Base-by-base conservation (phyloP, 2,888 invertebrate species). In the Brachyptera risi region DNA sequence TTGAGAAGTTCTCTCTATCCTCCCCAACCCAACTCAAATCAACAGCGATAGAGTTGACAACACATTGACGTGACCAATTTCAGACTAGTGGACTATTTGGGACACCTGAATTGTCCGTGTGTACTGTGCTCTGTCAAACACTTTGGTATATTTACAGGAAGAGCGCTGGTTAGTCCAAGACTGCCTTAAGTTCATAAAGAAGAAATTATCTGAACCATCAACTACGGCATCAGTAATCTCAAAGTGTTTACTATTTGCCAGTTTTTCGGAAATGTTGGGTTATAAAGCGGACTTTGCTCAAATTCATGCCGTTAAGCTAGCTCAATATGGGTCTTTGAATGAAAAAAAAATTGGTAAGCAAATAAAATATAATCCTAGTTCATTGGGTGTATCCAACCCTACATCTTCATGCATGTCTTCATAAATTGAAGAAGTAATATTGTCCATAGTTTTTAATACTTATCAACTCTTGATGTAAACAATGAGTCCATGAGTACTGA, bases 221-320 rank as follows among this genome's bases (percentile, higher is more conserved):
- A 47, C 27, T n/a, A 58, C 44, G 13, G 24, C 62, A 37, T 40
- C 59, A 23, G 60, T 50, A 26, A 49, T 65, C 3, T 37, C 59
- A 37, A 59, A 62, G 47, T 64, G 65, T 49, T 58, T 67, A 27
- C 56, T 64, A 7, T 67, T 67, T 60, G 63, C 61, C 17, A 60
- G 65, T 11, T 65, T 65, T 60, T 56, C 65, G 1, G 65, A 67
- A 50, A 59, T 62, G 31, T 38, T 60, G 17, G 67, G 67, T 1
- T 65, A 65, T 23, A 63, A 62, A 58, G 62, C 65, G 38, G 65
- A 65, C 17, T 67, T 67, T 58, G 64, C 64, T 17, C 61, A 64
- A 35, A 67, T 65, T 26, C 67, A 67, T 61, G 67, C 67, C 13
- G 59, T 67, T n/a, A 67, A 65, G 35, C 56, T 65, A 13, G 65